Evolutionary conservation across 2,113 vertebrate genomes (phyloP).

Genomic region (Panthera uncia): DNA sequence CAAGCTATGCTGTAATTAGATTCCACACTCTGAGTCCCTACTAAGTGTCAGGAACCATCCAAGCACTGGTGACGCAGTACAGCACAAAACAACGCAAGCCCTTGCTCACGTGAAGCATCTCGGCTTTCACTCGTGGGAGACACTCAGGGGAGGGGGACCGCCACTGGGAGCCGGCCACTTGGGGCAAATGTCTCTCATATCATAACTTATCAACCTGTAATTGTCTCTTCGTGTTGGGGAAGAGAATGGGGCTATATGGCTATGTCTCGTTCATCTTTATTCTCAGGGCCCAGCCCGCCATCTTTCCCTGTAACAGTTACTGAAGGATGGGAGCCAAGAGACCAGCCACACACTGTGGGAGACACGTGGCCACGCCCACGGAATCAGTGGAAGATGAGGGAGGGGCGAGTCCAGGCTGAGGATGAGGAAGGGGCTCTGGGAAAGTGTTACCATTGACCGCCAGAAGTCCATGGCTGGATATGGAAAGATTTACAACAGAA

Average conservation of each 20-base stretch:
- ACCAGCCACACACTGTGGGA: neutral
- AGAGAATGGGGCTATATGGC: neutral
- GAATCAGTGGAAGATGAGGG: neutral
- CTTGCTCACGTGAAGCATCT: fast-evolving
- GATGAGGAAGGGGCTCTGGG: neutral
- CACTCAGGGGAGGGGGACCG: neutral
- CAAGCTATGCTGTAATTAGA: neutral
- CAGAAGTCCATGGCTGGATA: neutral
- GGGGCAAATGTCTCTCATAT: neutral
- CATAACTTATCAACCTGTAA: neutral
- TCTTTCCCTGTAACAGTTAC: neutral
- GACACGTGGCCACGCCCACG: fast-evolving
- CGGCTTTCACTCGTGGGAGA: neutral
- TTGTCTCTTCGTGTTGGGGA: neutral
- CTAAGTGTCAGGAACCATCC: neutral
- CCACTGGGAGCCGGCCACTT: neutral
- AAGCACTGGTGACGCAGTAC: neutral
- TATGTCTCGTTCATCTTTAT: fast-evolving
- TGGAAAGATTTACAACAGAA: neutral
- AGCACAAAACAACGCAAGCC: neutral
- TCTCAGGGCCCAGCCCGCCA: neutral
- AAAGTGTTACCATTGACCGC: neutral
- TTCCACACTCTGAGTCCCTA: neutral
- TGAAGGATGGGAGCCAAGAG: neutral
- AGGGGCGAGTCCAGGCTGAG: no score